Conservation (phyloP, 1,140 invertebrate genomes). For the Hylyphantes graminicola region DNA sequence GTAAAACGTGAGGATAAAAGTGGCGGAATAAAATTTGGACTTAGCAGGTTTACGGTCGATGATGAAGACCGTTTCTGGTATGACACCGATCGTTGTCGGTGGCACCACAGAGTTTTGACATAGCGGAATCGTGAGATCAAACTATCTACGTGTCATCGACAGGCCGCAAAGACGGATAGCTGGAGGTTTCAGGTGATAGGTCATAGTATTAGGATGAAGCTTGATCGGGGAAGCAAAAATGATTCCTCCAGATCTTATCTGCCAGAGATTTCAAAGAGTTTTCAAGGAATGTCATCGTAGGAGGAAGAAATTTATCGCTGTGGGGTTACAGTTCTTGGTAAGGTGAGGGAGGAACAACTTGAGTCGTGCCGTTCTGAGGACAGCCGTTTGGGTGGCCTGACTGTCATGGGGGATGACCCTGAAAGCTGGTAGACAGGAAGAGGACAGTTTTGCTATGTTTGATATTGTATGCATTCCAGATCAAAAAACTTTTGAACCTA, state of each 20-base stretch:
- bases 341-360: conserved; percentile 25
- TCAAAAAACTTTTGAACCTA: no score
- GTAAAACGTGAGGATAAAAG: no score
- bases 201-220: conserved; percentile 19
- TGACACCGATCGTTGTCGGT: conserved; percentile 30
- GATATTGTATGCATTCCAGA: no score
- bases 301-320: conserved; percentile 54
- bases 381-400: conserved; percentile 38
- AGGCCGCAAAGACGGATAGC: conserved; percentile 9
- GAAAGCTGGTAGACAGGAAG: not conserved
- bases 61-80: not conserved
- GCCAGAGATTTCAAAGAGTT: conserved; percentile 44
- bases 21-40: no score
- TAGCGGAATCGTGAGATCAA: conserved; percentile 19
- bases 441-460: no score
- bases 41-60: no score
- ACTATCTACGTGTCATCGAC: conserved; percentile 42
- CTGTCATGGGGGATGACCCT: conserved; percentile 8
- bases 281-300: conserved; percentile 53
- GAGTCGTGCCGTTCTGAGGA: conserved; percentile 31
- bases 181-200: conserved; percentile 20
- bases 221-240: conserved; percentile 15
- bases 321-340: conserved; percentile 21
- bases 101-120: conserved; percentile 13
- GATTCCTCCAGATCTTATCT: conserved; percentile 47